Base-by-base conservation (phyloP, 1,140 invertebrate species). In the Neelides sp. region DNA sequence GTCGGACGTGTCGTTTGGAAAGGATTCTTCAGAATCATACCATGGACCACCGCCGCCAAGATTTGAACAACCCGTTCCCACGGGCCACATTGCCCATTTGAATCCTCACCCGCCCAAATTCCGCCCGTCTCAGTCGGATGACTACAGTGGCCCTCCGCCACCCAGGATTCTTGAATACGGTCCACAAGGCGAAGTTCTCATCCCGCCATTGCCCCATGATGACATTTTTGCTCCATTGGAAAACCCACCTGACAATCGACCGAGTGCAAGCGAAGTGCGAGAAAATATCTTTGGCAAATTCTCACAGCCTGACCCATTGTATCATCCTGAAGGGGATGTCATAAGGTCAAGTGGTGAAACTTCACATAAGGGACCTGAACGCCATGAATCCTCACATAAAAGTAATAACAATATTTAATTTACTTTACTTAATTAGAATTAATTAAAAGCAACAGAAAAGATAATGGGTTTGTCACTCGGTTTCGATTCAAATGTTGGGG, bases 231-330 rank as follows among this genome's bases (percentile, higher is more conserved):
- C 27, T 3, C 43, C 22, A n/a, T 13, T 15, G 10, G 27, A 34
- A 27, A n/a, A 23, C 17, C 15, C 19, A 15, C 22, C 26, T 24
- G 7, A 30, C 42, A 26, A 28, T 3, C 15, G 26, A 35, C 27
- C 48, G 44, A 26, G 15, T n/a, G 7, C 36, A 41, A n/a, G 27
- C n/a, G 34, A 15, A 23, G 37, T 23, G 17, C 28, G n/a, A 37
- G 8, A 24, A 30, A 23, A 22, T 17, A 28, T 17, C 3, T 20
- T 3, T 3, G 7, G 2, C 27, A 42, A 48, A 17, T 48, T 57
- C 22, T 56, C 54, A 4, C 58, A 59, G 40, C 49, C 51, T 7
- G 58, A 59, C 17, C 58, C 58, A 22, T 40, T 59, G 10, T 59
- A 54, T 30, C 58, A 59, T 42, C 47, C 50, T 1, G 57, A 55